These are phyloP conservation scores for Deilephila porcellus DNA, from an alignment of 2,888 invertebrate species.

Conservation along the genomic window DNA sequence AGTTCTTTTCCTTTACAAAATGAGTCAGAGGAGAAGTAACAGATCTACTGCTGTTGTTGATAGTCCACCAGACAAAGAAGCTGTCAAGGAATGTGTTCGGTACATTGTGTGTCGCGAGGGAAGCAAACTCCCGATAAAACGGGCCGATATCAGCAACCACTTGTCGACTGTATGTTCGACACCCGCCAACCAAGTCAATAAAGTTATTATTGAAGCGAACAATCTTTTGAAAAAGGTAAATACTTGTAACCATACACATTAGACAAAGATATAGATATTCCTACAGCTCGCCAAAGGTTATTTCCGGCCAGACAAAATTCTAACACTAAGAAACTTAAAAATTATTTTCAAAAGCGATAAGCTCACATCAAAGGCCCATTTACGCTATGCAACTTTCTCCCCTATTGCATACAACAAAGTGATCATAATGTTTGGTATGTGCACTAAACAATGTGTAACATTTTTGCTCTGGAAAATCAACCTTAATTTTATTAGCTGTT, in stretches of 20 bases:
- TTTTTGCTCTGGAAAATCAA: too few relatives aligned
- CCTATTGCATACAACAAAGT: too few relatives aligned
- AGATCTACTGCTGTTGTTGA: conserved; percentile 42
- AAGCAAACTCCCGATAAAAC: conserved; percentile 73
- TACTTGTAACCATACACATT: not conserved
- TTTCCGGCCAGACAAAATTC: too few relatives aligned
- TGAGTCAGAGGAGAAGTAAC: conserved; percentile 56
- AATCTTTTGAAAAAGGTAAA: conserved; percentile 62
- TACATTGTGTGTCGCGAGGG: conserved; percentile 71
- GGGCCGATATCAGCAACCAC: conserved; percentile 67
- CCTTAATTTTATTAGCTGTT: too few relatives aligned
- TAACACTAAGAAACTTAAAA: too few relatives aligned
- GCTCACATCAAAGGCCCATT: too few relatives aligned
- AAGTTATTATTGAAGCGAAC: conserved; percentile 61
- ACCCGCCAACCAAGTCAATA: conserved; percentile 52
- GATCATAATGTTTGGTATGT: too few relatives aligned
- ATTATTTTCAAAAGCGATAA: too few relatives aligned
- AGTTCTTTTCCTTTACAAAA: conserved; percentile 30
- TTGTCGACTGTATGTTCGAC: conserved; percentile 57
- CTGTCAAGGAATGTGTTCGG: conserved; percentile 69
- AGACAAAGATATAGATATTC: too few relatives aligned
- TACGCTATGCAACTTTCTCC: too few relatives aligned
- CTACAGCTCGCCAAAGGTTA: too few relatives aligned
- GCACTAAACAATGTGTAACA: too few relatives aligned
- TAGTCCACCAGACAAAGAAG: conserved; percentile 46